These are phyloP conservation scores for Escarpia spicata DNA, from an alignment of 2,888 invertebrate species.

Conservation along the genomic window DNA sequence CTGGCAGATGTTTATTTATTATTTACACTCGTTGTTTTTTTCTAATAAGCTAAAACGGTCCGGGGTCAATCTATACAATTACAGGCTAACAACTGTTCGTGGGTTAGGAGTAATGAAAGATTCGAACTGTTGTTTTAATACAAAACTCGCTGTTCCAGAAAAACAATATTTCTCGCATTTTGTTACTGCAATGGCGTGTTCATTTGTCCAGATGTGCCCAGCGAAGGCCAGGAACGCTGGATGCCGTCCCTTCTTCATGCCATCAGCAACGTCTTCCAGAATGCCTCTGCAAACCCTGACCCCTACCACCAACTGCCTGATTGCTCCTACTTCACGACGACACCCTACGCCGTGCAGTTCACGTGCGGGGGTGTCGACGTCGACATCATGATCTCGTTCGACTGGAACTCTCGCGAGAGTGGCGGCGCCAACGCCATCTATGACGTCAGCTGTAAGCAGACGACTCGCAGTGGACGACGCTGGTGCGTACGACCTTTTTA, in stretches of 20 bases:
- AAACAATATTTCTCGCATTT: neutral
- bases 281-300: conserved; percentile 36
- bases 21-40: too few species aligned
- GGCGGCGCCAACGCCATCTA: conserved; percentile 35
- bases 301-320: conserved; percentile 40
- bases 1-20: too few species aligned
- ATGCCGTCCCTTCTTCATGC: conserved; percentile 41
- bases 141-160: neutral
- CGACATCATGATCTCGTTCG: conserved; percentile 39
- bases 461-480: conserved; percentile 28
- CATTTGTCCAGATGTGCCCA: conserved; percentile 40
- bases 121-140: neutral
- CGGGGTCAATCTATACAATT: too few species aligned
- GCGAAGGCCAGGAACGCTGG: conserved; percentile 38
- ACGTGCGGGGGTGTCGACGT: conserved; percentile 41
- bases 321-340: conserved; percentile 38
- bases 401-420: conserved; percentile 40
- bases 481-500: conserved; percentile 32
- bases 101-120: neutral
- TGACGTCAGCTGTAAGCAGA: conserved; percentile 34
- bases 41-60: too few species aligned
- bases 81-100: too few species aligned
- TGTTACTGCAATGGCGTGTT: neutral
- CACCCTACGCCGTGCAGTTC: conserved; percentile 39
- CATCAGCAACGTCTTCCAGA: conserved; percentile 35